A percentile compares a stretch with the other conserved stretches of the same genome.
These are phyloP conservation scores for Sebastes dallii DNA, from an alignment of 2,797 vertebrate species.

Conservation along the genomic window DNA sequence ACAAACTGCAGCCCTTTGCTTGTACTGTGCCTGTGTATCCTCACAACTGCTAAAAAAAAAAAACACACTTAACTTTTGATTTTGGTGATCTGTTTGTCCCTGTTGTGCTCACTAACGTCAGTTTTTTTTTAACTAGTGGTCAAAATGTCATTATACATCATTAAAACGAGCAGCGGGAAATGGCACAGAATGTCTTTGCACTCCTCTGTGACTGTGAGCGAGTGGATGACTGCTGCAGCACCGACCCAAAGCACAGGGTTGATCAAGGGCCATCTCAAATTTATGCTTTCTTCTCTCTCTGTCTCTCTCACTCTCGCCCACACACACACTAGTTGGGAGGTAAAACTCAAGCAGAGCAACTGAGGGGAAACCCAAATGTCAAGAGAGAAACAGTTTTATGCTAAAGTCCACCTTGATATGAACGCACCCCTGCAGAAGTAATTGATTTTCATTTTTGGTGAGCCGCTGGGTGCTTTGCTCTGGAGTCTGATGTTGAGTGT, in stretches of 20 bases:
- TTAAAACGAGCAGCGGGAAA: slow-evolving; percentile 28
- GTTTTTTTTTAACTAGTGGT: slow-evolving; percentile 1
- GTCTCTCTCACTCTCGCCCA: not conserved
- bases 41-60: not conserved
- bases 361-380: slow-evolving; percentile 52
- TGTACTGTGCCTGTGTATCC: not conserved
- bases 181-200: not conserved
- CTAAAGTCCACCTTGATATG: slow-evolving; percentile 41
- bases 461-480: slow-evolving; percentile 18
- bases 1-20: not conserved
- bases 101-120: slow-evolving; percentile 2
- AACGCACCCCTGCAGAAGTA: slow-evolving; percentile 41
- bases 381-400: slow-evolving; percentile 33
- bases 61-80: not conserved
- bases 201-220: slow-evolving; percentile 24
- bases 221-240: slow-evolving; percentile 9
- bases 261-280: slow-evolving; percentile 32
- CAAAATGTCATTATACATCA: slow-evolving; percentile 23
- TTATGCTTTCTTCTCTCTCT: slow-evolving; percentile 3
- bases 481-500: slow-evolving; percentile 39
- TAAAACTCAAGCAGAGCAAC: slow-evolving; percentile 19
- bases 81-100: slow-evolving; percentile 11
- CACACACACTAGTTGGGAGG: not conserved
- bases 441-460: slow-evolving; percentile 49
- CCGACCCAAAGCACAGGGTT: slow-evolving; percentile 12